Conservation (phyloP, 2,113 vertebrate species). For the Paradoxurus hermaphroditus region DNA sequence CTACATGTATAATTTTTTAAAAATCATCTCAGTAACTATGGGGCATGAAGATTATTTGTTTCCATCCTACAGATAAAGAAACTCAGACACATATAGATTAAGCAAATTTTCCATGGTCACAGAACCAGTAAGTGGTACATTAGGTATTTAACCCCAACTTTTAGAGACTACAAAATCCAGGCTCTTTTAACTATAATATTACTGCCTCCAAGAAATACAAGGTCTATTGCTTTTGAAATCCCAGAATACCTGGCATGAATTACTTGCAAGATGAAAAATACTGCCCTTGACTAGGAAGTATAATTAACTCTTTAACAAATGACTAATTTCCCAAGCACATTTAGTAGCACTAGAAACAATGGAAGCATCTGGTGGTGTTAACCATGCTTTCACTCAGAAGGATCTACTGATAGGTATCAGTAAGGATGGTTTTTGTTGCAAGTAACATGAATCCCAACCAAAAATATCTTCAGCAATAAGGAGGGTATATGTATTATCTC, state of each 20-base stretch:
- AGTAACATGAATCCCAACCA: background rate
- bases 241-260: background rate
- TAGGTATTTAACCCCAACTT: background rate
- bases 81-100: background rate
- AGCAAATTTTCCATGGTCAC: background rate
- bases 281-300: background rate
- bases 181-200: background rate
- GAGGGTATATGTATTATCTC: background rate
- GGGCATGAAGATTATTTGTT: background rate
- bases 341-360: background rate
- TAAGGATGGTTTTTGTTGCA: background rate
- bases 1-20: background rate
- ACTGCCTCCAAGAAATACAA: background rate
- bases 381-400: background rate
- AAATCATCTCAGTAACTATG: background rate
- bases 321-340: background rate
- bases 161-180: background rate
- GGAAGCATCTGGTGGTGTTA: background rate
- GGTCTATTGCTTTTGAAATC: background rate
- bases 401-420: background rate
- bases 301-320: constrained; percentile 6
- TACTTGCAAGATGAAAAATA: background rate
- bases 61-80: constrained; percentile 5
- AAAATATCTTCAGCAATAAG: background rate
- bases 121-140: background rate